Evolutionary conservation across 1,140 invertebrate species (phyloP), one percentile per base, ranked within the genome.

Genomic region (Thrips palmi): DNA sequence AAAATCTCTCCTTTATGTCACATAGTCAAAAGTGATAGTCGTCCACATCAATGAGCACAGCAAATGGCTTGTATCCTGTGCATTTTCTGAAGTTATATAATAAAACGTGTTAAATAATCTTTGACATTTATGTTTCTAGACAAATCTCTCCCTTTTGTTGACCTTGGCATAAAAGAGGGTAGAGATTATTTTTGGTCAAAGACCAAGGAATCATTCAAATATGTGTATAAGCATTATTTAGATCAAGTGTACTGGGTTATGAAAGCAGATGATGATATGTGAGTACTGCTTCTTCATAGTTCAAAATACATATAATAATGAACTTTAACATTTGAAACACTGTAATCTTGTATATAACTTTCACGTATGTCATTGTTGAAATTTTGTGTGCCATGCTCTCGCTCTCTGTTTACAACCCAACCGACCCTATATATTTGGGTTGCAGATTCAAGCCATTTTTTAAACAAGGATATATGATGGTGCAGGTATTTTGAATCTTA

Each of bases 191-290:
- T 97, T 6, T 96, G 89, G 85, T 83, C 74, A n/a, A 97, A 97
- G 62, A 96, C 92, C 0, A 91, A 91, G 60, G 77, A 78, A 50
- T 88, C 88, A 0, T 96, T 93, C 56, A 73, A 77, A 52, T 87
- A 91, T 52, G 67, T 86, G 18, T 88, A 87, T 50, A 64, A 82
- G 35, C 65, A 87, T 52, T 77, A 94, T 52, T 60, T 70, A 21
- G 65, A 86, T 45, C 67, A 87, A 45, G 78, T 73, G 10, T 87
- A 93, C 56, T 93, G 86, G 86, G 91, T 91, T 54, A 61, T 93
- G 42, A 94, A 94, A 58, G 87, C 87, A 20, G 88, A 94, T 52
- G 88, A 92, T 57, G 88, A 94, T 52, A 92, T 88, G 60, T 89
- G 59, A 66, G 75, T 73, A 43, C 17, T 32, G 38, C 39, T 47